Evolutionary conservation across 1,140 invertebrate genomes (phyloP).

Genomic region (Colletes latitarsis): DNA sequence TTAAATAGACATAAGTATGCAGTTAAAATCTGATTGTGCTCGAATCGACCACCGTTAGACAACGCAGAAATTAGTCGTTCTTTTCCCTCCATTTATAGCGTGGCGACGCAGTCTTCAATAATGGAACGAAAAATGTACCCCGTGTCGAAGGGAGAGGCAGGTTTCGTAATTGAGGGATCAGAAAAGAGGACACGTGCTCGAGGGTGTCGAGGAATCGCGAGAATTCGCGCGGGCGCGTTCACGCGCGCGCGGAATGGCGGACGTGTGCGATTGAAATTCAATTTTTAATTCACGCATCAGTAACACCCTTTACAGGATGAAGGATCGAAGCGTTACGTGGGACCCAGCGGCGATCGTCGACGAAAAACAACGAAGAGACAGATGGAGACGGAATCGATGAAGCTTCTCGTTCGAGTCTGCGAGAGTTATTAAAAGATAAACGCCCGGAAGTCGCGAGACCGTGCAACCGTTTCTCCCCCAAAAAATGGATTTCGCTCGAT

Average conservation of each 20-base stretch:
- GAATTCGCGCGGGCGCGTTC: background rate
- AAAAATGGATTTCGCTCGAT: conserved; percentile 26
- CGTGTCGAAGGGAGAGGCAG: no score
- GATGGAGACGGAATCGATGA: conserved; percentile 30
- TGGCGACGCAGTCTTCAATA: no score
- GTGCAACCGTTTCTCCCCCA: background rate
- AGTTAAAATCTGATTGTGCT: no score
- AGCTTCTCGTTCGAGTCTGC: background rate
- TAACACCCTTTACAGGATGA: background rate
- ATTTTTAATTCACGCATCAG: conserved; percentile 37
- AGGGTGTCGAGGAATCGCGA: background rate
- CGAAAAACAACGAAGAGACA: conserved; percentile 7
- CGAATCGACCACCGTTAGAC: no score
- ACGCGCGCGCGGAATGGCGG: no score
- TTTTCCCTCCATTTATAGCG: no score
- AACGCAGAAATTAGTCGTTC: no score
- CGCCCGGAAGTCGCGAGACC: conserved; percentile 23
- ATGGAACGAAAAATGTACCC: no score
- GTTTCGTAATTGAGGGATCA: background rate
- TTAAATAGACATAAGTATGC: no score
- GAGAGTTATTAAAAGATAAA: conserved; percentile 31
- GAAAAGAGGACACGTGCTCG: background rate
- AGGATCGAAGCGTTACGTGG: conserved; percentile 5
- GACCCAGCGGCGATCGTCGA: background rate
- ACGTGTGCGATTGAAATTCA: conserved; percentile 9